Evolutionary conservation across 2,113 vertebrate species (phyloP).

Genomic region (Cygnus atratus): DNA sequence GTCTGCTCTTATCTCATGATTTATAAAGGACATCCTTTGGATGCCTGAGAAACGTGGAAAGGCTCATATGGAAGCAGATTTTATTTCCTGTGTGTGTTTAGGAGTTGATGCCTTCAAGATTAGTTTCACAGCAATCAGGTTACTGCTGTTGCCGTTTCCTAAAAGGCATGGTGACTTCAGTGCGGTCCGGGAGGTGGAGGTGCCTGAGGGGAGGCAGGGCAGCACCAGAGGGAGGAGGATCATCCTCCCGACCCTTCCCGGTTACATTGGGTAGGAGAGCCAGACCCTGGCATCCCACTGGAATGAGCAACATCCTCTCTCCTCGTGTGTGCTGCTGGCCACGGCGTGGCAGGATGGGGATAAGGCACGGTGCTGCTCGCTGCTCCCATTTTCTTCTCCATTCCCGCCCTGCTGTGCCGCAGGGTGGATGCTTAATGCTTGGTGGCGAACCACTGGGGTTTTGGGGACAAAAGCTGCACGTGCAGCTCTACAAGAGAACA

Average conservation of each 20-base stretch:
- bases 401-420: background rate
- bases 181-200: fast-evolving
- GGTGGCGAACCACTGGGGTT: background rate
- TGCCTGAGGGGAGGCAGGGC: background rate
- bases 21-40: constrained; percentile 70
- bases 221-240: background rate
- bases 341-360: background rate
- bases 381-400: background rate
- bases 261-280: too few species aligned
- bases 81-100: constrained; percentile 2
- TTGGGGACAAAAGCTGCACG: background rate
- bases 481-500: background rate
- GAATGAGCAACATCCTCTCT: background rate
- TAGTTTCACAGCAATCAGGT: background rate
- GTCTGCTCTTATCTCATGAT: constrained; percentile 71
- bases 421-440: background rate
- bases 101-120: background rate
- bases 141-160: background rate
- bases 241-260: too few species aligned
- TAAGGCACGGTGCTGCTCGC: background rate
- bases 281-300: background rate
- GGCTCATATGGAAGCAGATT: constrained; percentile 52
- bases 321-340: too few species aligned
- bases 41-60: constrained; percentile 65
- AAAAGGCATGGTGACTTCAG: background rate